Evolutionary conservation across 2,113 vertebrate species (phyloP).

Genomic region (Crotophaga sulcirostris): DNA sequence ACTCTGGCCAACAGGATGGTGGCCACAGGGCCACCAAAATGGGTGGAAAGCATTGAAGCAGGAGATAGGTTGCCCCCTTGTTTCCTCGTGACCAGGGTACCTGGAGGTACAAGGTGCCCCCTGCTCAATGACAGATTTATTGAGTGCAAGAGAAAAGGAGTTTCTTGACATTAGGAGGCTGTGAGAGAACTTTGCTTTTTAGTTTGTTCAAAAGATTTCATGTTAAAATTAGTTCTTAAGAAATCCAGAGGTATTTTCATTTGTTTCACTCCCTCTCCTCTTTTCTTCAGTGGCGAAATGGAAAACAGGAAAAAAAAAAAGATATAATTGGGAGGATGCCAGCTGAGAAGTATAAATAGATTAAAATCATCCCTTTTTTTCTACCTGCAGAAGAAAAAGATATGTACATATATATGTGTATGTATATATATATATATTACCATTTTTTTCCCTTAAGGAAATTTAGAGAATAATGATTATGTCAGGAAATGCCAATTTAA

Average conservation of each 20-base stretch:
- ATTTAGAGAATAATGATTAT: neutral
- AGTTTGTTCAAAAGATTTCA: neutral
- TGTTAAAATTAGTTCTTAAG: neutral
- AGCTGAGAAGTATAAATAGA: conserved; percentile 30
- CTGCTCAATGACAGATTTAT: fast-evolving
- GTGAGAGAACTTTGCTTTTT: neutral
- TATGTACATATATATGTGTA: neutral
- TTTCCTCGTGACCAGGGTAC: neutral
- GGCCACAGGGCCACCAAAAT: neutral
- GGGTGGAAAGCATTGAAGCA: neutral
- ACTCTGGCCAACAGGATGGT: neutral
- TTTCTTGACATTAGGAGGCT: neutral
- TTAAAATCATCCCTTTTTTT: neutral
- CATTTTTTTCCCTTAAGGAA: neutral
- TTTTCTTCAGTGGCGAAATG: neutral
- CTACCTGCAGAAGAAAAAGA: conserved; percentile 14
- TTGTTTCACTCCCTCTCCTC: neutral
- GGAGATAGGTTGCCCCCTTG: neutral
- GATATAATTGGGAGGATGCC: conserved; percentile 15
- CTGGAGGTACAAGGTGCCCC: neutral
- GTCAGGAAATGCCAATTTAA: neutral
- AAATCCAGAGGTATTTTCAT: neutral
- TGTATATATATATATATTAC: neutral
- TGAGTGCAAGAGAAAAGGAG: neutral
- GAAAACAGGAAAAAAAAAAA: neutral